Evolutionary conservation across 2,113 vertebrate genomes (phyloP).

Genomic region (Physeter macrocephalus): DNA sequence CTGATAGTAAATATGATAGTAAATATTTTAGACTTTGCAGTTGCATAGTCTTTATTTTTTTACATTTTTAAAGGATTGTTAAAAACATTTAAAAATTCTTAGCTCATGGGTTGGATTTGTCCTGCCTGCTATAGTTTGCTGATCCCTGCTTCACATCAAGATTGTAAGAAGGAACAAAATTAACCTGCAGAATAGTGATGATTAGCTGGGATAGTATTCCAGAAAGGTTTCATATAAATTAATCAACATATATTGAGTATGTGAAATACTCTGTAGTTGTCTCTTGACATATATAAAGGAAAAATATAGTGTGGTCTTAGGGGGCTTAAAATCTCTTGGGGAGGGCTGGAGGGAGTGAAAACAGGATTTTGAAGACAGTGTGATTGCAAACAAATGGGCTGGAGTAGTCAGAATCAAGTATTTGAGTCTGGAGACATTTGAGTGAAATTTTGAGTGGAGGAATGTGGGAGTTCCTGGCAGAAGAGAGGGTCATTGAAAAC

Average conservation of each 20-base stretch:
- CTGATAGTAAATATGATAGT: background rate
- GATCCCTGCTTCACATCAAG: background rate
- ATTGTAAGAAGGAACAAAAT: background rate
- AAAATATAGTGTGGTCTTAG: background rate
- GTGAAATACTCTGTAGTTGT: background rate
- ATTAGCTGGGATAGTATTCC: background rate
- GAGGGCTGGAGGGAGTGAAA: background rate
- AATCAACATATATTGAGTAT: background rate
- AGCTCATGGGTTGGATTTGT: background rate
- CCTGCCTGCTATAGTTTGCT: background rate
- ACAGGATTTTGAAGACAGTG: background rate
- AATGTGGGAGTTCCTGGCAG: background rate
- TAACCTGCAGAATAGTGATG: background rate
- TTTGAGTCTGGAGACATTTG: background rate
- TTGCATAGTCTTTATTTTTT: background rate
- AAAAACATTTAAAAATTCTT: background rate
- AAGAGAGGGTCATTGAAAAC: background rate
- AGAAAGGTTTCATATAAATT: background rate
- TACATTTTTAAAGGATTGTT: background rate
- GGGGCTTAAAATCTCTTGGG: background rate
- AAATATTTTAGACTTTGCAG: background rate
- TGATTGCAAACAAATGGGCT: background rate
- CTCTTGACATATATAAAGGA: background rate
- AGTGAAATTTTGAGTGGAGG: background rate
- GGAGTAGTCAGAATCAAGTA: background rate